phyloP scores from a whole-genome alignment of 1,140 invertebrate genomes.

The Lepidurus apus region DNA sequence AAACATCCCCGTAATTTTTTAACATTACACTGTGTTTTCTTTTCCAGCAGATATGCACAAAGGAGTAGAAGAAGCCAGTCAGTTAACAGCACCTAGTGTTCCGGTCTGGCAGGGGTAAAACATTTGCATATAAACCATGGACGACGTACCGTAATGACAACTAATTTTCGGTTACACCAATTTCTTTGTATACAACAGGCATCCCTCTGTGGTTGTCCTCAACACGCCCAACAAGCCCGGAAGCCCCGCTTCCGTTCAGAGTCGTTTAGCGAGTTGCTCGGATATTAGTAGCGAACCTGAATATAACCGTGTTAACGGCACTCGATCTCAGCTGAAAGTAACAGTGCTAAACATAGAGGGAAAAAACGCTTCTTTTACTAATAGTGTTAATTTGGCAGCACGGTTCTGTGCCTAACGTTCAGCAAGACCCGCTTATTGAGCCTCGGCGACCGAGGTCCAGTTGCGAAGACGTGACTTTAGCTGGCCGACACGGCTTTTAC shows the following conservation, averaged over 20 bases:
- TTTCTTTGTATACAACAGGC: background rate
- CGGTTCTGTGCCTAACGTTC: conserved; percentile 1
- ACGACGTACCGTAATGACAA: background rate
- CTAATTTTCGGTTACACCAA: background rate
- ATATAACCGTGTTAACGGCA: background rate
- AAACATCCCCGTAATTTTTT: too few relatives aligned
- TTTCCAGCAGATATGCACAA: conserved; percentile 1
- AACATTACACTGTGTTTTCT: background rate
- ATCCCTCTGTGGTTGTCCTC: conserved; percentile 18
- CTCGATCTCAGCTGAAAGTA: conserved; percentile 9
- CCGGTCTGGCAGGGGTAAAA: conserved; percentile 5
- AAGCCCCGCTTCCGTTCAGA: background rate
- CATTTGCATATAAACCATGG: background rate
- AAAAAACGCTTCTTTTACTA: background rate
- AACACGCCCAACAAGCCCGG: background rate
- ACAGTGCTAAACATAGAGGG: background rate
- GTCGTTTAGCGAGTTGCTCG: conserved; percentile 4
- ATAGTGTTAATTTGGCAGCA: background rate
- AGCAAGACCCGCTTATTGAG: conserved; percentile 5
- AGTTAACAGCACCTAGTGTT: background rate
- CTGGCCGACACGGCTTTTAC: conserved; percentile 25
- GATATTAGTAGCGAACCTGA: background rate
- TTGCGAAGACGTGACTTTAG: conserved; percentile 28
- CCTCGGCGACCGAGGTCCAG: conserved; percentile 21
- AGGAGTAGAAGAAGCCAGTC: background rate